Percentiles rank a stretch among this genome's conserved stretches.
Evolutionary conservation across 2,113 vertebrate genomes (phyloP).

Genomic region (Todiramphus saurophagus): DNA sequence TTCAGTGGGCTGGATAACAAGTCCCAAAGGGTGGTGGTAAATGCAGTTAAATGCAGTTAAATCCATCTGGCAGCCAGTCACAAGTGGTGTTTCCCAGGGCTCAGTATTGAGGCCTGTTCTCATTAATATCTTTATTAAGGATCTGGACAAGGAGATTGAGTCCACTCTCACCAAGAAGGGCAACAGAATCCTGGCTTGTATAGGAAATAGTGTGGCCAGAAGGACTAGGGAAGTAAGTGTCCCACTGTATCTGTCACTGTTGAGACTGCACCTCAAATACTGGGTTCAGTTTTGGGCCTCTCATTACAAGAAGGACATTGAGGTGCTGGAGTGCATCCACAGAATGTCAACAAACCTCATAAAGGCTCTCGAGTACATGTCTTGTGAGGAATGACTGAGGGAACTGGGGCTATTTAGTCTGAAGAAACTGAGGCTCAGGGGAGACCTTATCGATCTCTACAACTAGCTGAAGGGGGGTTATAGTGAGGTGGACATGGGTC

Average conservation of each 20-base stretch:
- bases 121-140: background rate
- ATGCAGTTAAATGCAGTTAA: background rate
- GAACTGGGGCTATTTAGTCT: background rate
- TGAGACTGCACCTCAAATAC: background rate
- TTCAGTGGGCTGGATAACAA: fast-evolving
- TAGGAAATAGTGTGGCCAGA: background rate
- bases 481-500: background rate
- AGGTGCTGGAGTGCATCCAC: too few species aligned
- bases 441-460: background rate
- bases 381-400: too few species aligned
- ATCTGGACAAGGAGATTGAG: background rate
- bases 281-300: too few species aligned
- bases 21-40: background rate
- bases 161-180: background rate
- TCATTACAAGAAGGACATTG: too few species aligned
- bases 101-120: background rate
- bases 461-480: background rate
- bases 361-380: too few species aligned
- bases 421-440: background rate
- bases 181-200: background rate
- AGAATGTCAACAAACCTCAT: too few species aligned
- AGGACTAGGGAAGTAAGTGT: background rate
- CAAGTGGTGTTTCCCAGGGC: background rate
- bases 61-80: background rate
- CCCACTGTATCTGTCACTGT: background rate